phyloP scores from a whole-genome alignment of 2,888 invertebrate genomes.

The Papilio protenor region DNA sequence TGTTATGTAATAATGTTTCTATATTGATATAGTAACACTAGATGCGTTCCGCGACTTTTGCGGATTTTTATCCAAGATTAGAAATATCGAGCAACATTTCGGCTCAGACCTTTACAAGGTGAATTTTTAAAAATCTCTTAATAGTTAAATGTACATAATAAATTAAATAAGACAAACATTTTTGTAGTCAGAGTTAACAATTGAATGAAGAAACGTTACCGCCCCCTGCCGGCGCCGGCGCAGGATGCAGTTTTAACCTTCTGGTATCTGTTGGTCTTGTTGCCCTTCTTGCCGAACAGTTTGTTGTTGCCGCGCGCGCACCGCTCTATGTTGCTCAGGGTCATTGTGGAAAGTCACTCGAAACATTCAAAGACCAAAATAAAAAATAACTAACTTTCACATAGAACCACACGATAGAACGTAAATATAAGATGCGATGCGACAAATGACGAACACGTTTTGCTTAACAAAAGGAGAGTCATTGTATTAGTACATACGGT shows the following conservation, averaged over 20 bases:
- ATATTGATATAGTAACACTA: background rate
- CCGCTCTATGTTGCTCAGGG: constrained; percentile 66
- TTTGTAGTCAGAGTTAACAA: background rate
- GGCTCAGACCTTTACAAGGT: background rate
- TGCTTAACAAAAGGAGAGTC: constrained; percentile 49
- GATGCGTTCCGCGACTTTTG: background rate
- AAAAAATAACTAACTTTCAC: constrained; percentile 27
- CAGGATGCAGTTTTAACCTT: constrained; percentile 68
- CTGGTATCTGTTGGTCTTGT: constrained; percentile 70
- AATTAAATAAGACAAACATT: background rate
- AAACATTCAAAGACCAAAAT: constrained; percentile 42
- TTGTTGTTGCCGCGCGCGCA: constrained; percentile 71
- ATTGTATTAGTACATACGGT: constrained; percentile 44
- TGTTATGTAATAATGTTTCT: too few species aligned
- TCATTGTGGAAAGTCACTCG: constrained; percentile 59
- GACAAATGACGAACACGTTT: constrained; percentile 49
- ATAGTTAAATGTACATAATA: background rate
- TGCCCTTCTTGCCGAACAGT: constrained; percentile 75
- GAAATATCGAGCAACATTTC: background rate
- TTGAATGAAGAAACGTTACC: constrained; percentile 53
- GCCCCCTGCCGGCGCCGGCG: constrained; percentile 76
- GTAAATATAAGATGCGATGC: constrained; percentile 37
- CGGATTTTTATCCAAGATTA: background rate
- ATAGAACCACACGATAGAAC: constrained; percentile 30
- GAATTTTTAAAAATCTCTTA: background rate